Percentiles rank a stretch among this genome's conserved stretches.
These are phyloP conservation scores for Drosophila tanythrix DNA, from an alignment of 2,888 invertebrate genomes.

Conservation along the genomic window DNA sequence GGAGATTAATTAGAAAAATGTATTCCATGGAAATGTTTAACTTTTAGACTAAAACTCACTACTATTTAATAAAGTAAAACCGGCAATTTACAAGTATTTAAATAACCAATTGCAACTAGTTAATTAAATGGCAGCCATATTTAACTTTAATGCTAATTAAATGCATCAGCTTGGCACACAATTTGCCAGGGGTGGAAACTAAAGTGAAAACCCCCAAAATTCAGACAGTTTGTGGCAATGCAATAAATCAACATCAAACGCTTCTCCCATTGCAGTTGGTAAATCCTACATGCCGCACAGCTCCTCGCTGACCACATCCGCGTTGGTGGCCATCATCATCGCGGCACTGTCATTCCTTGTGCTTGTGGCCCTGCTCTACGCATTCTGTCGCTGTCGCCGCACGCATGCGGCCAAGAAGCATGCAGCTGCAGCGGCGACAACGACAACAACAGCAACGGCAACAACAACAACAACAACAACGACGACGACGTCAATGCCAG, in stretches of 20 bases:
- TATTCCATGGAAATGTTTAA: background rate
- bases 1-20: rapidly evolving
- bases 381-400: constrained; percentile 80
- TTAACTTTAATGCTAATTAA: background rate
- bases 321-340: constrained; percentile 79
- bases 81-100: background rate
- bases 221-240: background rate
- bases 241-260: constrained; percentile 19
- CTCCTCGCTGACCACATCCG: constrained; percentile 77
- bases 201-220: background rate
- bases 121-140: background rate
- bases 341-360: constrained; percentile 74
- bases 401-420: constrained; percentile 73
- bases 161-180: background rate
- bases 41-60: background rate
- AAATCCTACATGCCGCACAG: constrained; percentile 79
- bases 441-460: constrained; percentile 42
- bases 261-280: constrained; percentile 69
- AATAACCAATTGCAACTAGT: background rate
- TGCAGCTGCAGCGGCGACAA: constrained; percentile 43
- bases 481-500: constrained; percentile 31
- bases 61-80: background rate
- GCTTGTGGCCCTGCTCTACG: constrained; percentile 68
- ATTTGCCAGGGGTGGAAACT: background rate
- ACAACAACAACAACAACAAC: constrained; percentile 11